phyloP scores from a whole-genome alignment of 2,888 invertebrate species.

The Sepiola atlantica region DNA sequence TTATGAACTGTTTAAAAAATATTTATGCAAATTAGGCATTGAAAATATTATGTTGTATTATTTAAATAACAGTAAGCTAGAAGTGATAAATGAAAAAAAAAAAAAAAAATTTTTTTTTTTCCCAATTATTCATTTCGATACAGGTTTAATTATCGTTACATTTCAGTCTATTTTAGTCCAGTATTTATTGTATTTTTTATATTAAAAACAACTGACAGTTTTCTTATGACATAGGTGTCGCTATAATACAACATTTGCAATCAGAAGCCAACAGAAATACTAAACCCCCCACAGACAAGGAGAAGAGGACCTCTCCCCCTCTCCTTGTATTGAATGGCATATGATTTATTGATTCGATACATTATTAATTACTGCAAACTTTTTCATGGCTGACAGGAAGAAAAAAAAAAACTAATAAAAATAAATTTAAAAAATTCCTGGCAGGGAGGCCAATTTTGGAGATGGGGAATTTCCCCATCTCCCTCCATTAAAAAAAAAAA shows the following conservation, averaged over 20 bases:
- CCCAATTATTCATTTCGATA: too few species aligned
- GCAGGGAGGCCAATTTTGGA: background rate
- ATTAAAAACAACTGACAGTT: too few species aligned
- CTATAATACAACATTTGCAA: background rate
- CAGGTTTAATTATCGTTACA: too few species aligned
- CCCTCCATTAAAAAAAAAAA: too few species aligned
- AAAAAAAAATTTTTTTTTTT: too few species aligned
- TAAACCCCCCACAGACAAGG: background rate
- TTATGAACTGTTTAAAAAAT: too few species aligned
- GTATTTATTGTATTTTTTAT: too few species aligned
- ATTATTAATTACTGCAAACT: constrained; percentile 32
- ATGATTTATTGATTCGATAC: background rate
- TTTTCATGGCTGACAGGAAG: background rate
- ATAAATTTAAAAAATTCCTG: background rate
- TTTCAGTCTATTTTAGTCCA: too few species aligned
- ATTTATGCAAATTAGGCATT: too few species aligned
- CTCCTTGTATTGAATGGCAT: background rate
- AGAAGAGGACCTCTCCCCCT: background rate
- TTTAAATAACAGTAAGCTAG: too few species aligned
- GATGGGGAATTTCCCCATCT: background rate
- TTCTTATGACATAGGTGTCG: background rate
- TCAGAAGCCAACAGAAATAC: background rate
- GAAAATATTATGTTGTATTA: too few species aligned
- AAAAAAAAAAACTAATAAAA: background rate
- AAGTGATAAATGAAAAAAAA: too few species aligned